Evolutionary conservation across 2,113 vertebrate species (phyloP).

Genomic region (Camelus dromedarius): DNA sequence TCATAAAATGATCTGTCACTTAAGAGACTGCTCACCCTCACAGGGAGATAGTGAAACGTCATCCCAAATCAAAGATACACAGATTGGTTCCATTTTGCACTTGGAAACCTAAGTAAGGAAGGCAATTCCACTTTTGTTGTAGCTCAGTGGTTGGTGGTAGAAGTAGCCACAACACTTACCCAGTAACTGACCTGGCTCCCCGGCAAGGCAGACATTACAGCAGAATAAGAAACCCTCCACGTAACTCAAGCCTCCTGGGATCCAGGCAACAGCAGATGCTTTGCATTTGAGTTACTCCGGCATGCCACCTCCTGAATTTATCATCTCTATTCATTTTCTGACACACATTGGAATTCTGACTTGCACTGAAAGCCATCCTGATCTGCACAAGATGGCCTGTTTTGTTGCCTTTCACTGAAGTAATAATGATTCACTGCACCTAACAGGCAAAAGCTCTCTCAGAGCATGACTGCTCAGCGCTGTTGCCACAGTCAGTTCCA

Average conservation of each 20-base stretch:
- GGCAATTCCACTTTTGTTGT: background rate
- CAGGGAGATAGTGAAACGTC: background rate
- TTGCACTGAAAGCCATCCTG: conserved; percentile 26
- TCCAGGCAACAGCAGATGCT: conserved; percentile 51
- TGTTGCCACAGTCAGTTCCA: background rate
- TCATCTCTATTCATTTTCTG: conserved; percentile 62
- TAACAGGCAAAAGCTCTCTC: background rate
- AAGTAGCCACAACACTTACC: background rate
- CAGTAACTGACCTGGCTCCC: background rate
- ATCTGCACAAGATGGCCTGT: background rate
- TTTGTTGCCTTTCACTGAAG: conserved; percentile 54
- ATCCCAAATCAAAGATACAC: conserved; percentile 17
- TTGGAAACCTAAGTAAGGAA: conserved; percentile 4
- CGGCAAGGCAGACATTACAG: background rate
- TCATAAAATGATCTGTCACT: conserved; percentile 44
- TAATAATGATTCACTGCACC: conserved; percentile 27
- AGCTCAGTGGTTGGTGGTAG: background rate
- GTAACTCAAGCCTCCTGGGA: background rate
- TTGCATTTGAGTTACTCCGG: background rate
- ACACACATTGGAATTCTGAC: conserved; percentile 47
- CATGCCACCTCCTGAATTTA: conserved; percentile 45
- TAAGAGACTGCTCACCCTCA: conserved; percentile 35
- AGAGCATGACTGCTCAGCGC: background rate
- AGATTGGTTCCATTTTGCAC: conserved; percentile 18
- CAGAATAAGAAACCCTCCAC: background rate